These are phyloP conservation scores for Saxidomus purpurata DNA, from an alignment of 1,140 invertebrate genomes.

Conservation along the genomic window DNA sequence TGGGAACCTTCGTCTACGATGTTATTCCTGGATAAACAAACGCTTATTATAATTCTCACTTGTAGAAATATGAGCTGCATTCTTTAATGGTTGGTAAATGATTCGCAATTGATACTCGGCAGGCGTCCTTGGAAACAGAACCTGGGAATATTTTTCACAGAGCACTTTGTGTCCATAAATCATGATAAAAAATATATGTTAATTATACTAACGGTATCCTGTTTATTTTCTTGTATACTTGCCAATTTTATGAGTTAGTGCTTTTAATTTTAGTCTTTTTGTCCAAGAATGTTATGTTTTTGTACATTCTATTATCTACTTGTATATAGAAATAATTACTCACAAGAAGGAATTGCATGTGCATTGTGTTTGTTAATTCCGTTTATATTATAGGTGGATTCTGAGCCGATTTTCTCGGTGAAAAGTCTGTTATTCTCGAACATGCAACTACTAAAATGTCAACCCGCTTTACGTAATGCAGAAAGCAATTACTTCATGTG, in stretches of 20 bases:
- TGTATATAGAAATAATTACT: too few relatives aligned
- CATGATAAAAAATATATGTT: slow-evolving; percentile 29
- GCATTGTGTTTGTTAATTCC: too few relatives aligned
- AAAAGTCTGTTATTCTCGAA: too few relatives aligned
- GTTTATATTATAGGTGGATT: too few relatives aligned
- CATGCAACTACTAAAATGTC: too few relatives aligned
- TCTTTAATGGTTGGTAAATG: slow-evolving; percentile 58
- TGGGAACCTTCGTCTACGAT: slow-evolving; percentile 39
- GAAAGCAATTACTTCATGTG: too few relatives aligned
- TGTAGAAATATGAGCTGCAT: slow-evolving; percentile 35
- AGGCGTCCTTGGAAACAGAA: slow-evolving; percentile 27
- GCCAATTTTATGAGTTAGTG: background rate
- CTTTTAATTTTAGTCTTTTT: too few relatives aligned
- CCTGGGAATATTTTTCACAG: slow-evolving; percentile 45
- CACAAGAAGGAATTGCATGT: too few relatives aligned
- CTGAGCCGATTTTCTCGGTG: too few relatives aligned
- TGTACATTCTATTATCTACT: too few relatives aligned
- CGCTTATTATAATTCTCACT: slow-evolving; percentile 50
- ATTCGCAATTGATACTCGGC: slow-evolving; percentile 52
- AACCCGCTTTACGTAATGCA: too few relatives aligned
- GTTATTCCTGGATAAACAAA: slow-evolving; percentile 63
- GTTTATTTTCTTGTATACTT: background rate
- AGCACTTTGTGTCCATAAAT: slow-evolving; percentile 24
- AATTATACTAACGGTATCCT: slow-evolving; percentile 27
- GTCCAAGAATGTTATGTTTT: too few relatives aligned